Evolutionary conservation across 1,140 invertebrate genomes (phyloP), one percentile per base, ranked within the genome.

Genomic region (Procambarus clarkii): DNA sequence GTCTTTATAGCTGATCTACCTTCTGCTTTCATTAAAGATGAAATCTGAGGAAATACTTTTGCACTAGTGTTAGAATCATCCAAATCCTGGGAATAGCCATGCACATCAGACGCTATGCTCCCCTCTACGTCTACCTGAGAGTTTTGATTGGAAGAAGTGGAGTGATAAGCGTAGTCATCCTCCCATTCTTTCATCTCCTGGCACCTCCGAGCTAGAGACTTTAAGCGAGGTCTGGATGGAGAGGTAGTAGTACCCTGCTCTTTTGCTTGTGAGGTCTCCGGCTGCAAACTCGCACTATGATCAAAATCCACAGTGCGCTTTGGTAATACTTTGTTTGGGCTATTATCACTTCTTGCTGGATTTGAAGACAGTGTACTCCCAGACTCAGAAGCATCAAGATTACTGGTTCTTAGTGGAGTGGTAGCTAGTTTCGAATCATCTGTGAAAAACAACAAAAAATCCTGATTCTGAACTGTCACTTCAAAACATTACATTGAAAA

Each of bases 91-190:
- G 45, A 60, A 50, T 46, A 44, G 54, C 48, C 81, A 92, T 78
- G 79, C 86, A 69, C n/a, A 79, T 46, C 46, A 15, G 24, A 92
- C 81, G 82, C 80, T 50, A 60, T 81, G 80, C 15, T 60, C 45
- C 85, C 71, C 48, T 50, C 91, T 92, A 92, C 91, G n/a, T 82
- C 91, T 89, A 91, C 86, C 84, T 88, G 82, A 58, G 80, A 90
- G 81, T 60, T 76, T 74, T 84, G 74, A 88, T 74, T 87, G 60
- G 81, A 48, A 69, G 92, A 92, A 86, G 86, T 60, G 69, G 92
- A 90, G 83, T 92, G 91, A 82, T 93, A 92, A 54, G 92, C 34
- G 88, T 93, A 93, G 92, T 93, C 92, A 88, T 93, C 92, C 48
- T 93, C 92, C 92, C 92, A 93, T 45, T 89, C 74, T 46, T 87